Conservation (phyloP, 2,797 vertebrate genomes). For the Centropyge bicolor region DNA sequence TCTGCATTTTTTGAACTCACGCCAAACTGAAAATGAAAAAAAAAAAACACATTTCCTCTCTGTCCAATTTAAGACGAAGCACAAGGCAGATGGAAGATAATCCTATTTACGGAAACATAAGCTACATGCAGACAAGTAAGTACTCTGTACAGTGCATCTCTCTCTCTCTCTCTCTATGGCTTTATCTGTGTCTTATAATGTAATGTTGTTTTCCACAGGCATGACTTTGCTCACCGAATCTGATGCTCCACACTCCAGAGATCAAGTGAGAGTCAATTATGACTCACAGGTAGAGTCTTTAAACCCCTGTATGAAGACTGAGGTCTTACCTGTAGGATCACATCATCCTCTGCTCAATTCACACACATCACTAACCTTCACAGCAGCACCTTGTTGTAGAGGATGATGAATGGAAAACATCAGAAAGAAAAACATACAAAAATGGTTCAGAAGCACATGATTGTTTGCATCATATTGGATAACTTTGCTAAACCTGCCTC, state of each 20-base stretch:
- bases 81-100: slow-evolving; percentile 83
- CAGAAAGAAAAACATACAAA: not conserved
- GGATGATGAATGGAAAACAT: not conserved
- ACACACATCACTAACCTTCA: not conserved
- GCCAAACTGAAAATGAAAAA: not conserved
- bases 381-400: not conserved
- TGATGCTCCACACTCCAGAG: slow-evolving; percentile 37
- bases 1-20: not conserved
- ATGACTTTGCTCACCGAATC: slow-evolving; percentile 20
- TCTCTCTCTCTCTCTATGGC: not conserved
- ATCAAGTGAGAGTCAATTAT: slow-evolving; percentile 40
- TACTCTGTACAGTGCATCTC: not conserved
- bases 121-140: slow-evolving; percentile 68
- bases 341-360: not conserved
- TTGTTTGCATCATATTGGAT: not conserved
- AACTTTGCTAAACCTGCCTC: not conserved
- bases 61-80: slow-evolving; percentile 54
- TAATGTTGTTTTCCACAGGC: slow-evolving; percentile 36
- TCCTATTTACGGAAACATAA: slow-evolving; percentile 86
- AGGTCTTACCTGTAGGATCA: not conserved
- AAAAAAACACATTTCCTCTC: slow-evolving; percentile 14
- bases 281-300: slow-evolving; percentile 63
- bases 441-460: not conserved
- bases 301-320: not conserved
- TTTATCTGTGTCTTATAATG: slow-evolving; percentile 17